phyloP scores from a whole-genome alignment of 2,797 vertebrate genomes.

The Lates japonicus region DNA sequence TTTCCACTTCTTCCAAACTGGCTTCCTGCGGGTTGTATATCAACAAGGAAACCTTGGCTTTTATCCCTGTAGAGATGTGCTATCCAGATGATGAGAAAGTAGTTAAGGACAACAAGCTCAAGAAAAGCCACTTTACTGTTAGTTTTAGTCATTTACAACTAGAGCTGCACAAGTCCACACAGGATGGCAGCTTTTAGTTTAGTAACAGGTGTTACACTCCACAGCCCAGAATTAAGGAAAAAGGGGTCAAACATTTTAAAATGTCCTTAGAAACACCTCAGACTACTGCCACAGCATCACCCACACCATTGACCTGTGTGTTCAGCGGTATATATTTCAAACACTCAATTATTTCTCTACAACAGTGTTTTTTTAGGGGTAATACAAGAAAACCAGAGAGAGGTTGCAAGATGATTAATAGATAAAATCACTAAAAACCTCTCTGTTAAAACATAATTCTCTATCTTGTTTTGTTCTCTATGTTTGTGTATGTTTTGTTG shows the following conservation, averaged over 20 bases:
- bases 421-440: too few species aligned
- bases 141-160: not conserved
- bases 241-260: not conserved
- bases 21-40: conserved; percentile 23
- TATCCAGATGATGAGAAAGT: conserved; percentile 14
- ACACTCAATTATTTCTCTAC: not conserved
- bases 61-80: not conserved
- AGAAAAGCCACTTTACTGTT: not conserved
- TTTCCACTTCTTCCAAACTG: not conserved
- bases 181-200: not conserved
- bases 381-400: too few species aligned
- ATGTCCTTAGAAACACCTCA: not conserved
- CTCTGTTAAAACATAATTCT: too few species aligned
- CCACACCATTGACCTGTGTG: not conserved
- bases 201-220: not conserved
- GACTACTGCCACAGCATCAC: not conserved
- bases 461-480: too few species aligned
- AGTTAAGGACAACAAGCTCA: not conserved
- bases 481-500: not conserved
- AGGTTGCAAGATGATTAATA: too few species aligned
- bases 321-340: not conserved
- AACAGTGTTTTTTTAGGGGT: not conserved
- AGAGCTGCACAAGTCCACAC: not conserved
- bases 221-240: not conserved
- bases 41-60: conserved; percentile 7